A percentile compares a stretch with the other conserved stretches of the same genome.
Conservation (phyloP, 2,113 vertebrate genomes). For the Alouatta palliata region DNA sequence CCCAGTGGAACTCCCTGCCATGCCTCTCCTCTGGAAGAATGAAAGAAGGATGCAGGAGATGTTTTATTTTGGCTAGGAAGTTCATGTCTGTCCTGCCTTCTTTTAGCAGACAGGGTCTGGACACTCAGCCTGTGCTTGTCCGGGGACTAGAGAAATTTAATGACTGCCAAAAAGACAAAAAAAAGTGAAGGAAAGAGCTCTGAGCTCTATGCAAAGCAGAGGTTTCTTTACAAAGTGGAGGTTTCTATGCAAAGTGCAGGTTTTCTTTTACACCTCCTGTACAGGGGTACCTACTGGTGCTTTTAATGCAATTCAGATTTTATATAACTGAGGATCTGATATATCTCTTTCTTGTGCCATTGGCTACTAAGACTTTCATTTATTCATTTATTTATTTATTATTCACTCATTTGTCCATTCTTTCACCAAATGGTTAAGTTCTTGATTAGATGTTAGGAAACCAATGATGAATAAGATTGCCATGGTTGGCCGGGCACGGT, state of each 20-base stretch:
- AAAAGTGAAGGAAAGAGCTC: not conserved
- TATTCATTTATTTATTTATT: not conserved
- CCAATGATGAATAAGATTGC: not conserved
- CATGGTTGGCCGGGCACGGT: not conserved
- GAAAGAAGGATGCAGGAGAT: not conserved
- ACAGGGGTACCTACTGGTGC: not conserved
- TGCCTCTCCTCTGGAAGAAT: not conserved
- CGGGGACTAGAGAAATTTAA: not conserved
- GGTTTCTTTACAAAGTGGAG: not conserved
- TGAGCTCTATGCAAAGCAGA: not conserved
- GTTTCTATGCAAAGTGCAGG: not conserved
- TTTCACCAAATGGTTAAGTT: constrained; percentile 1
- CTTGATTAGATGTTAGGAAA: not conserved
- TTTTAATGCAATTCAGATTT: not conserved
- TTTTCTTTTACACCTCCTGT: not conserved
- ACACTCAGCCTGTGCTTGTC: not conserved
- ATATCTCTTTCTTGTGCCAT: not conserved
- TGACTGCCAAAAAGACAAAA: not conserved
- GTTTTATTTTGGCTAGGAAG: not conserved
- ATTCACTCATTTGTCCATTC: not conserved
- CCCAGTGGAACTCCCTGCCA: not conserved
- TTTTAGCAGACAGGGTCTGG: not conserved
- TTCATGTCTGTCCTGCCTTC: not conserved
- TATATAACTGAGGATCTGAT: not conserved
- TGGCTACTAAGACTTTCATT: not conserved